Base-by-base conservation (phyloP, 2,888 invertebrate genomes). In the Eupithecia insigniata region DNA sequence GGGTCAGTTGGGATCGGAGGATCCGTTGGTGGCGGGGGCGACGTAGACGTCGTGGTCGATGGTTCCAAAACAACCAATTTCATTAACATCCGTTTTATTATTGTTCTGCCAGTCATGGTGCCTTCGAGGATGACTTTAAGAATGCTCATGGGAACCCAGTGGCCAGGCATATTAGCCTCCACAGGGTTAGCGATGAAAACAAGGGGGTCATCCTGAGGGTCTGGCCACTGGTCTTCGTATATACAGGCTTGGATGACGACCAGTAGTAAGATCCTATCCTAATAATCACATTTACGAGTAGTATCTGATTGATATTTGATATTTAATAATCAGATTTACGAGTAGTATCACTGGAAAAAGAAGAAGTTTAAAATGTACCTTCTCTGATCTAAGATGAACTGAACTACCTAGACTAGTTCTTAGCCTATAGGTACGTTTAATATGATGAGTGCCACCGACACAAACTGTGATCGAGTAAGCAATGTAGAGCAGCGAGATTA, bases 121-220 rank as follows among this genome's bases (percentile, higher is more conserved):
- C 83, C 82, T 36, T 78, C 81, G 4, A 87, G 77, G 26, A 86
- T 85, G 1, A 80, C 76, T 77, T 89, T 91, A 8, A 90, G 72
- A 6, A 91, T 81, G 75, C 90, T 90, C 3, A 85, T 70, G 0
- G 90, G 90, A 51, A 91, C 79, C 90, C 90, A 91, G 68, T 91
- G 90, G 0, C 90, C 87, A 1, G 90, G 90, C 85, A 90, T 83
- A 3, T 86, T 79, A 0, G 90, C 84, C 78, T 90, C 90, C 0
- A 90, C 81, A 0, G 90, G 90, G 67, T 91, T 91, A 0, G 87
- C 88, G n/a, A 91, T 86, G 71, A 86, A 90, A 2, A 89, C 69
- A 32, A 82, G 68, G 6, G 74, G 78, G 46, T 82, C 82, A 8
- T 74, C 61, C 7, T 80, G 72, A 1, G 82, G 78, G 22, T 83